Base-by-base conservation (phyloP, 2,888 invertebrate genomes). In the Parthenolecanium corni region DNA sequence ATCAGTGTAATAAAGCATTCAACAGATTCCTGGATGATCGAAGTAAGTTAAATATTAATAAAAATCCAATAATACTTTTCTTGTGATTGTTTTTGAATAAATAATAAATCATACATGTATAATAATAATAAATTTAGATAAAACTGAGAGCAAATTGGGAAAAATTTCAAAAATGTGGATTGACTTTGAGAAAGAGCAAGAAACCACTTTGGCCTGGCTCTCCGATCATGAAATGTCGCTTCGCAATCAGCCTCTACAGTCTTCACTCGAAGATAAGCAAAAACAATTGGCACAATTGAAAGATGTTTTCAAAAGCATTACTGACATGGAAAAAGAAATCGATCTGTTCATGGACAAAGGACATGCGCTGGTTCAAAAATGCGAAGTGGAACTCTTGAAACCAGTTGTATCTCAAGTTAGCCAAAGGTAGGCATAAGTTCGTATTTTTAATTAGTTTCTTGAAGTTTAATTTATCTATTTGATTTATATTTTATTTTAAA, bases 381-480 rank as follows among this genome's bases (percentile, higher is more conserved):
- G 90, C 70, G 86, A 86, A 0, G 87, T 88, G 0, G 89, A 91
- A 69, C 82, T 89, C 61, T 80, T 94, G 18, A 89, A 90, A 71
- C 88, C 89, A 5, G 76, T 91, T 58, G 86, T 92, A 20, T 85
- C 89, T 0, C 93, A 94, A 77, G 83, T 93, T n/a, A 89, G 86
- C 68, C 87, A 86, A n/a, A n/a, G n/a, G n/a, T 71, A 81, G 90
- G 75, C 75, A 68, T 64, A 20, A 44, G 20, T 40, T 56, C n/a
- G 6, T 18, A 47, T 40, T 21, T 46, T 58, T 38, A 14, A 14
- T 24, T 25, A n/a, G n/a, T 47, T 21, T 42, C 14, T 44, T 6
- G 38, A 18, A n/a, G 38, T 31, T 16, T 52, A 42, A 24, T 38
- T 36, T 4, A 20, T 4, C 3, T 14, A 21, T 24, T 31, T 44